Evolutionary conservation across 2,888 invertebrate species (phyloP), one percentile per base, ranked within the genome.

Genomic region (Helobdella robusta): DNA sequence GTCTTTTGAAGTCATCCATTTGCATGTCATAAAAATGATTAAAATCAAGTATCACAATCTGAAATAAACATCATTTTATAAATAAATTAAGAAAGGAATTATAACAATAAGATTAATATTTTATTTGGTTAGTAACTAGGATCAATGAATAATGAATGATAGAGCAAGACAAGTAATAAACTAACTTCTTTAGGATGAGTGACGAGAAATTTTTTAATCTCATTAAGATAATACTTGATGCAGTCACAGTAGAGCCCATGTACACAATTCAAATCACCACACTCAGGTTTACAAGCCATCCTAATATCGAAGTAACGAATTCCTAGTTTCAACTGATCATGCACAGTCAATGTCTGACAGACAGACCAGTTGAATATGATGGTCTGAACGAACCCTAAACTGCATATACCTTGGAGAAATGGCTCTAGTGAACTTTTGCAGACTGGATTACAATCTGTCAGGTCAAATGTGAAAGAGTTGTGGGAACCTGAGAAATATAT

Each of bases 1-100:
- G 56, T 30, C n/a, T n/a, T n/a, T n/a, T 3, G 56, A 30, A 32
- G 32, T 56, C 56, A 5, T 56, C 56, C n/a, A 32, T 8, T 4
- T 6, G n/a, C 56, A 56, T 56, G 56, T 56, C 56, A 56, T 56
- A 56, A 32, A 56, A 56, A 30, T 56, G 56, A 32, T 56, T 56
- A 28, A 56, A 56, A 56, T 56, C 56, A 8, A 56, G 32, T 11
- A 56, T 6, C 8, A 56, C 56, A 2, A 56, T 32, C 56, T 56
- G 5, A n/a, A 56, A 30, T 2, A n/a, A 48, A n/a, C n/a, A n/a
- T n/a, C n/a, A n/a, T n/a, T n/a, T n/a, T n/a, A n/a, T n/a, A n/a
- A n/a, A n/a, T n/a, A n/a, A n/a, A n/a, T n/a, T n/a, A n/a, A n/a
- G n/a, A n/a, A n/a, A n/a, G n/a, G n/a, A n/a, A n/a, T n/a, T n/a